A percentile compares a stretch with the other conserved stretches of the same genome.
Evolutionary conservation across 35 echinoderm and acorn worm species (phyloP).

Genomic region (Heliocidaris tuberculata): DNA sequence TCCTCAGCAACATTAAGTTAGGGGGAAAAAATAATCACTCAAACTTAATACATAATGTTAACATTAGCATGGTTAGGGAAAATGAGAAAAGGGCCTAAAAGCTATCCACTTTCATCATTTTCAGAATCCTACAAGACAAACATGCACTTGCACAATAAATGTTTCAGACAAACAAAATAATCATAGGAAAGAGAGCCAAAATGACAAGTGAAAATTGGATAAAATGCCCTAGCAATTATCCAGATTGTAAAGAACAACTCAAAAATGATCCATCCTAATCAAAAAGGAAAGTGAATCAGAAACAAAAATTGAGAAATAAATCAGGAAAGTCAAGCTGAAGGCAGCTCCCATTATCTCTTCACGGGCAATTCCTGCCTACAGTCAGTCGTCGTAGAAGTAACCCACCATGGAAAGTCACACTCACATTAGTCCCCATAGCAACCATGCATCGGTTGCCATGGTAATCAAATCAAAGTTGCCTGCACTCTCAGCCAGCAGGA

Average conservation of each 20-base stretch:
- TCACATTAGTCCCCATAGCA: conserved; percentile 46
- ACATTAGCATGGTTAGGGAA: too few species aligned
- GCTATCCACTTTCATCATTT: too few species aligned
- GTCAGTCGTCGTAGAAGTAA: not conserved
- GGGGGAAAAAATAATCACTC: too few species aligned
- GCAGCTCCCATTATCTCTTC: not conserved
- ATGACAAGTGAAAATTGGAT: not conserved
- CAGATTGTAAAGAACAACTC: not conserved
- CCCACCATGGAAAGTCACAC: conserved; percentile 19
- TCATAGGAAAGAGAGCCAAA: not conserved
- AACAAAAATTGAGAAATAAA: not conserved
- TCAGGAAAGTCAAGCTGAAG: not conserved
- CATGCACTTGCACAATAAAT: not conserved
- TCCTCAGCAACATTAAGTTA: too few species aligned
- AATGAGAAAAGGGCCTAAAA: too few species aligned
- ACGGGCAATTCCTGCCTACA: not conserved
- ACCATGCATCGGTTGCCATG: conserved; percentile 43
- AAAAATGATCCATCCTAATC: not conserved
- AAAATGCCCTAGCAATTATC: not conserved
- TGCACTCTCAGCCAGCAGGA: conserved; percentile 45
- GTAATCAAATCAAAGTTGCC: conserved; percentile 49
- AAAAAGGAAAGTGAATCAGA: not conserved
- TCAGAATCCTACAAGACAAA: not conserved
- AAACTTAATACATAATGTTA: too few species aligned
- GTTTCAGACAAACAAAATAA: not conserved